These are phyloP conservation scores for Pantelozetes paolii DNA, from an alignment of 2,888 invertebrate species.

Conservation along the genomic window DNA sequence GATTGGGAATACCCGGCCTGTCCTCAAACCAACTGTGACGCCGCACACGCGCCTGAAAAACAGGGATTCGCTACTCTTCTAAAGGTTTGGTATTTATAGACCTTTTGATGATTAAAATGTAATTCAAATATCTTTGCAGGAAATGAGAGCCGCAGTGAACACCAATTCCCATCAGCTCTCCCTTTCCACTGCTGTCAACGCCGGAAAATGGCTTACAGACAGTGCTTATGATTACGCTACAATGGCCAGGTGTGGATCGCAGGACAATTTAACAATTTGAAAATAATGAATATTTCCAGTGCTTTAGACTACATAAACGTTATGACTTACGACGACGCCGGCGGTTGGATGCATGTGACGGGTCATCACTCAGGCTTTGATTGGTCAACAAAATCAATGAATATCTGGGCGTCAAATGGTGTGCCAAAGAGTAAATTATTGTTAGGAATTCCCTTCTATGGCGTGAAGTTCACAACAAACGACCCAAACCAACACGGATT, in stretches of 20 bases:
- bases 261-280: no score
- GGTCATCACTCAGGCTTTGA: neutral
- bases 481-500: neutral
- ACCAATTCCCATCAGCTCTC: neutral
- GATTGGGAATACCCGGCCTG: constrained; percentile 82
- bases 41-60: neutral
- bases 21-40: neutral
- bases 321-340: neutral
- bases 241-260: neutral
- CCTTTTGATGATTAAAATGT: no score
- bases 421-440: constrained; percentile 8
- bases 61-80: neutral
- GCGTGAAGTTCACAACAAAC: neutral
- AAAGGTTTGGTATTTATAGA: no score
- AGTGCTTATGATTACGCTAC: neutral
- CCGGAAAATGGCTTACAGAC: neutral
- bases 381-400: neutral
- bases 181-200: neutral
- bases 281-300: no score
- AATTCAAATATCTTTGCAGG: neutral
- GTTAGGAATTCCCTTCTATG: constrained; percentile 17
- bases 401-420: neutral
- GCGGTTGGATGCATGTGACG: neutral
- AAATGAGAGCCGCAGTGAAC: neutral
- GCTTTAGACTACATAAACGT: neutral